phyloP scores from a whole-genome alignment of 1,140 invertebrate genomes.

The Diprion similis region DNA sequence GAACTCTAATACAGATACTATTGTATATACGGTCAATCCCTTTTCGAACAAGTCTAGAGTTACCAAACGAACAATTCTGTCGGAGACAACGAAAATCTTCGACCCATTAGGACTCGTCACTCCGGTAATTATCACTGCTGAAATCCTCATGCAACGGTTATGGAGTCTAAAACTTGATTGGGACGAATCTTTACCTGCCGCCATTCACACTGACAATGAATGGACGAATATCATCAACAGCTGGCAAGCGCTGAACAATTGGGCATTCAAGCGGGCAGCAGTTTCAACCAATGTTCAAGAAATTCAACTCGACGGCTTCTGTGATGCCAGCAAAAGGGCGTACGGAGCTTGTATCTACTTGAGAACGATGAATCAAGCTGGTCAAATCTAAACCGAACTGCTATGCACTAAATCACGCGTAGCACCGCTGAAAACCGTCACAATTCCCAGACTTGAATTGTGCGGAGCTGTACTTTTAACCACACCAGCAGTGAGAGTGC shows the following conservation, averaged over 20 bases:
- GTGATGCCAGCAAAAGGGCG: slow-evolving; percentile 44
- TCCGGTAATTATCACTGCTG: too few relatives aligned
- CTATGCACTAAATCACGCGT: slow-evolving; percentile 45
- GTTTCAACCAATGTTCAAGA: background rate
- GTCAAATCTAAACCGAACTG: slow-evolving; percentile 25
- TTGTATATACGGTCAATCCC: background rate
- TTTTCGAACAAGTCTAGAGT: too few relatives aligned
- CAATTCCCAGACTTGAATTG: slow-evolving; percentile 54
- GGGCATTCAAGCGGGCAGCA: slow-evolving; percentile 9
- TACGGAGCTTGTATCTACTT: slow-evolving; percentile 44
- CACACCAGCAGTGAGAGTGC: slow-evolving; percentile 24
- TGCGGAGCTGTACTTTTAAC: slow-evolving; percentile 44
- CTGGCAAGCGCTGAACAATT: too few relatives aligned
- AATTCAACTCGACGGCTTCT: slow-evolving; percentile 38
- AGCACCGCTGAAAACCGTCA: slow-evolving; percentile 42
- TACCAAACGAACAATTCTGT: too few relatives aligned
- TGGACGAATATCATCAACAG: too few relatives aligned
- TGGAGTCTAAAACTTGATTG: too few relatives aligned
- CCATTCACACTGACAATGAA: too few relatives aligned
- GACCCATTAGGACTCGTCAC: too few relatives aligned
- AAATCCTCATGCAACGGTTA: too few relatives aligned
- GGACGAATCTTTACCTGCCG: too few relatives aligned
- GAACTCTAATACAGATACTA: slow-evolving; percentile 1
- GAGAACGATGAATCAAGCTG: slow-evolving; percentile 26
- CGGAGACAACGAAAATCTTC: too few relatives aligned